Percentiles rank a stretch among this genome's conserved stretches.
Evolutionary conservation across 2,797 vertebrate genomes (phyloP).

Genomic region (Coendou prehensilis): DNA sequence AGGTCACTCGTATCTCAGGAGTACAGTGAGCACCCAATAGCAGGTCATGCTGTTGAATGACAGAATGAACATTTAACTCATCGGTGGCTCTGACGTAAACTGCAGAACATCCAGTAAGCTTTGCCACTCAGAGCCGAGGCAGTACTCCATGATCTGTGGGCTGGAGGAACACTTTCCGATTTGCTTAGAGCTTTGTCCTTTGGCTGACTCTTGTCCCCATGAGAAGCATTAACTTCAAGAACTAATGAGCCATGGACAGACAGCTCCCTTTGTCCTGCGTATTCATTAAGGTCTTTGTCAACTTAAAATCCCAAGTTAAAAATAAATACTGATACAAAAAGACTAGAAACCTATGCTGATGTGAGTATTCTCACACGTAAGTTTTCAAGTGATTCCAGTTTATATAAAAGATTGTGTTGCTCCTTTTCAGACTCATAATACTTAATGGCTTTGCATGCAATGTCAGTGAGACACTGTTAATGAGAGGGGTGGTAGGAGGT

Average conservation of each 20-base stretch:
- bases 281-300: slow-evolving; percentile 75
- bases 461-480: background rate
- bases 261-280: slow-evolving; percentile 63
- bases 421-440: background rate
- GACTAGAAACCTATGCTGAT: slow-evolving; percentile 7
- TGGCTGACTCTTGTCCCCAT: slow-evolving; percentile 64
- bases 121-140: background rate
- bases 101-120: background rate
- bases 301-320: slow-evolving; percentile 75
- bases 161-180: background rate
- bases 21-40: background rate
- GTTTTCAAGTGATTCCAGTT: slow-evolving; percentile 45
- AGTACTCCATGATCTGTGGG: background rate
- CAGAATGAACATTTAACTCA: background rate
- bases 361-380: slow-evolving; percentile 15
- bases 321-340: slow-evolving; percentile 56
- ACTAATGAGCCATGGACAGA: slow-evolving; percentile 70
- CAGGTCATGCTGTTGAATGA: background rate
- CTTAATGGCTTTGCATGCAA: background rate
- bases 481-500: background rate
- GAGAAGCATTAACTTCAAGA: slow-evolving; percentile 73
- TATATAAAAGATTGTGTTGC: background rate
- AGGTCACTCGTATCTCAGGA: background rate
- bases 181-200: slow-evolving; percentile 65
- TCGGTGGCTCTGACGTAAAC: background rate